Percentiles rank a stretch among this genome's conserved stretches.
These are phyloP conservation scores for Clarias gariepinus DNA, from an alignment of 2,113 vertebrate species.

Conservation along the genomic window DNA sequence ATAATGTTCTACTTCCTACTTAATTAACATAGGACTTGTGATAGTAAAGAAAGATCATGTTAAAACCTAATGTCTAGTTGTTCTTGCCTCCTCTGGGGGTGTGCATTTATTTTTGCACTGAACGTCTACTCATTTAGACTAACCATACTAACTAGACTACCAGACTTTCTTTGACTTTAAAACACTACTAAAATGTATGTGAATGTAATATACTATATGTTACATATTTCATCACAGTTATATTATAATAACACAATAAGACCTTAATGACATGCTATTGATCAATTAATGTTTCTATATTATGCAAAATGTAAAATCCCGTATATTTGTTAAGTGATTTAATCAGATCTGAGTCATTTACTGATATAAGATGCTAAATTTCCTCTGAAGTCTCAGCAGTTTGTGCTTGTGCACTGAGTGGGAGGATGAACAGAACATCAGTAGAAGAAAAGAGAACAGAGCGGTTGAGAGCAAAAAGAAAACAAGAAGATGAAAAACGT, in stretches of 20 bases:
- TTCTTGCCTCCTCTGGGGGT: not conserved
- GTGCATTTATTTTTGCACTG: not conserved
- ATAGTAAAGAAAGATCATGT: not conserved
- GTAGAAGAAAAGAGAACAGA: not conserved
- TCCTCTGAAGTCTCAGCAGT: conserved; percentile 4
- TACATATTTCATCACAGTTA: not conserved
- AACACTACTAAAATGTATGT: not conserved
- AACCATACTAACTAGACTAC: not conserved
- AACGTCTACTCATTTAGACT: not conserved
- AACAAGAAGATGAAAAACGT: conserved; percentile 54
- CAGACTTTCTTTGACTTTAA: not conserved
- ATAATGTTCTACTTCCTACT: not conserved
- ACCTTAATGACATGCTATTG: not conserved
- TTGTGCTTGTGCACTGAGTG: not conserved
- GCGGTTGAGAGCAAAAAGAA: not conserved
- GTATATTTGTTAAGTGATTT: not conserved
- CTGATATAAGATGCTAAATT: not conserved
- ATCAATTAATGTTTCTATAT: not conserved
- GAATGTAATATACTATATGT: not conserved
- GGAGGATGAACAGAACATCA: conserved; percentile 2
- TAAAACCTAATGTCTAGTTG: not conserved
- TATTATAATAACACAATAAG: not conserved
- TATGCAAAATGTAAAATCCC: not conserved
- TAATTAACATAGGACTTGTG: not conserved
- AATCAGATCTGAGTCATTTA: conserved; percentile 6